Conservation (phyloP, 2,113 vertebrate genomes). For the Hystrix brachyura region DNA sequence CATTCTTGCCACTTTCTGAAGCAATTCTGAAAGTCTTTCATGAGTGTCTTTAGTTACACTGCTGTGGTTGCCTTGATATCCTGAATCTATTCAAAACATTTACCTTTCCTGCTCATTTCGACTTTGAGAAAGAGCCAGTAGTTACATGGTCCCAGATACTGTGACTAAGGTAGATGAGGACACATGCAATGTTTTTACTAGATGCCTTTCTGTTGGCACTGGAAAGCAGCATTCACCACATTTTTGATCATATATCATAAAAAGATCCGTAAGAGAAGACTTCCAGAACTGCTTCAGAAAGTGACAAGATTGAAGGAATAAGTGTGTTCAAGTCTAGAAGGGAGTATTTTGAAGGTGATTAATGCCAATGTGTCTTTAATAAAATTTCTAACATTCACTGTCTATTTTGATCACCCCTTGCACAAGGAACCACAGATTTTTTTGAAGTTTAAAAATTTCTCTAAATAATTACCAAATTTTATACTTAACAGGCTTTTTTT, state of each 20-base stretch:
- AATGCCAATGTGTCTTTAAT: background rate
- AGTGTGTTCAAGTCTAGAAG: background rate
- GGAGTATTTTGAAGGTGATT: background rate
- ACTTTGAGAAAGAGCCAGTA: background rate
- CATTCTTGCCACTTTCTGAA: background rate
- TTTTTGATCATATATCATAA: background rate
- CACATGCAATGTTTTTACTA: background rate
- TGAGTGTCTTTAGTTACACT: background rate
- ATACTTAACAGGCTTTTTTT: background rate
- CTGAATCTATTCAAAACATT: background rate
- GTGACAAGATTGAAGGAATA: background rate
- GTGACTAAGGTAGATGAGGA: background rate
- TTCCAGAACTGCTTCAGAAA: background rate
- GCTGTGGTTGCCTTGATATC: background rate
- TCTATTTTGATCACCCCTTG: background rate
- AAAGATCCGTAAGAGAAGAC: background rate
- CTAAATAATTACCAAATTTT: slow-evolving; percentile 31
- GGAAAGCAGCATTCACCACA: background rate
- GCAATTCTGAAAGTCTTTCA: background rate
- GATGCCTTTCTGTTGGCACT: background rate
- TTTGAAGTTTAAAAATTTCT: slow-evolving; percentile 19
- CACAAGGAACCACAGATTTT: background rate
- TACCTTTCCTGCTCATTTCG: background rate
- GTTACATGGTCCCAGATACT: background rate
- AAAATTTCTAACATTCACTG: background rate